Conservation (phyloP, 2,888 invertebrate genomes). For the Rhagium mordax region DNA sequence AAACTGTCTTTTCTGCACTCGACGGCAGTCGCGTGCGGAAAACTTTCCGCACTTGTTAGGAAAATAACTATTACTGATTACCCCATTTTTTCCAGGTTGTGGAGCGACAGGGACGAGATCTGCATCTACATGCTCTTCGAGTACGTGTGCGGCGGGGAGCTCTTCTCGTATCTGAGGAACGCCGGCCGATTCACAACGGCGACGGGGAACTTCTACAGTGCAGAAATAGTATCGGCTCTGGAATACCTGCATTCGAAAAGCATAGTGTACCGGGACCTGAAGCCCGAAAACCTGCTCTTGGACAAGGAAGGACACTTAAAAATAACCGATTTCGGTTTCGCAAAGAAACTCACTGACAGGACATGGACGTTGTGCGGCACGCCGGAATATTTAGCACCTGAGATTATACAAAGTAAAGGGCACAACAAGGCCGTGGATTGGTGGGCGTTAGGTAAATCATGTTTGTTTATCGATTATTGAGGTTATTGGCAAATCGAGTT, state of each 20-base stretch:
- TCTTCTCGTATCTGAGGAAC: constrained; percentile 95
- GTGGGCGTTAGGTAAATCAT: constrained; percentile 92
- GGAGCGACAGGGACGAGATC: constrained; percentile 92
- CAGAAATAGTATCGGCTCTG: constrained; percentile 94
- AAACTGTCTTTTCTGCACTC: too few species aligned
- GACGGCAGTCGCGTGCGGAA: too few species aligned
- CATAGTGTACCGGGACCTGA: constrained; percentile 91
- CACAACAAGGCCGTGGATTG: constrained; percentile 99
- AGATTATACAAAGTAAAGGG: constrained; percentile 97
- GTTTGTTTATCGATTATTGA: constrained; percentile 6
- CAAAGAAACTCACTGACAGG: constrained; percentile 93
- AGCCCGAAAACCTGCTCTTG: constrained; percentile 94
- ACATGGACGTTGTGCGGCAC: constrained; percentile 98
- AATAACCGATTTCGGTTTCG: constrained; percentile 98
- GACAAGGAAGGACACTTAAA: constrained; percentile 96
- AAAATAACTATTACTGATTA: too few species aligned
- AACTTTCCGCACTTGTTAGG: too few species aligned
- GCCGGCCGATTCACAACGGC: constrained; percentile 91
- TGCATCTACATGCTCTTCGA: constrained; percentile 98
- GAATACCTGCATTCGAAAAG: constrained; percentile 93
- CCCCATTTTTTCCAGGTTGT: constrained; percentile 83
- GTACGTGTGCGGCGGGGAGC: constrained; percentile 96
- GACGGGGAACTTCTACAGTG: constrained; percentile 92
- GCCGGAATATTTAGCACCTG: constrained; percentile 97
- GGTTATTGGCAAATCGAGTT: background rate